Base-by-base conservation (phyloP, 1,140 invertebrate genomes). In the Orchesella cincta region DNA sequence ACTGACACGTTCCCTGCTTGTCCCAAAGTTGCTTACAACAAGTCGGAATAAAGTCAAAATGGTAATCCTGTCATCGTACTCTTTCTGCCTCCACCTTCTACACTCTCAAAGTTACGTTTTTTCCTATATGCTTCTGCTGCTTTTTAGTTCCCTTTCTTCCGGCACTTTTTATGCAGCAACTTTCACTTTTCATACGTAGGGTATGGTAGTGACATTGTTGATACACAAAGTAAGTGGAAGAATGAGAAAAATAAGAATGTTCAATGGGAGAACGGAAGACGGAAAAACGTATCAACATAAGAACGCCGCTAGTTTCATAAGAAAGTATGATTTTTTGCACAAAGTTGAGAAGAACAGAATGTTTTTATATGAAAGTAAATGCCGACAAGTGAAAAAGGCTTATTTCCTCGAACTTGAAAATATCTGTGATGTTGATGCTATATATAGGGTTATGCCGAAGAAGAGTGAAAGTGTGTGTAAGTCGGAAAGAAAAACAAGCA, bases 1-100 rank as follows among this genome's bases (percentile, higher is more conserved):
- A 67, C 26, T 67, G 62, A 67, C 62, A 33, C 23, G 33, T 67
- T 67, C 62, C 62, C 26, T 67, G 3, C 62, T 67, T 67, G 26
- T 67, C 31, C 2, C 31, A 67, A 67, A 67, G 33, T 33, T n/a
- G 26, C 14, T 31, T 57, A 57, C 52, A 57, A 67, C 31, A 33
- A 67, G 26, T 67, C 62, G 33, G 62, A 3, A 33, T 67, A 67
- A 67, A 67, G 62, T 67, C 62, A 67, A 67, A 67, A 67, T 67
- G 62, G 62, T 67, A 67, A 67, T 67, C 62, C 62, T 67, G 62
- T 67, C 62, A 67, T 29, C 62, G 29, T 67, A 23, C 28, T 67
- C 33, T 67, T 29, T 67, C 29, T 33, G 8, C 39, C 39, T 46
- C 39, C 8, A 46, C 12, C 62, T 67, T 5, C 54, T 62, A 5